Conservation (phyloP, 2,888 invertebrate species). For the Parnassius glacialis region DNA sequence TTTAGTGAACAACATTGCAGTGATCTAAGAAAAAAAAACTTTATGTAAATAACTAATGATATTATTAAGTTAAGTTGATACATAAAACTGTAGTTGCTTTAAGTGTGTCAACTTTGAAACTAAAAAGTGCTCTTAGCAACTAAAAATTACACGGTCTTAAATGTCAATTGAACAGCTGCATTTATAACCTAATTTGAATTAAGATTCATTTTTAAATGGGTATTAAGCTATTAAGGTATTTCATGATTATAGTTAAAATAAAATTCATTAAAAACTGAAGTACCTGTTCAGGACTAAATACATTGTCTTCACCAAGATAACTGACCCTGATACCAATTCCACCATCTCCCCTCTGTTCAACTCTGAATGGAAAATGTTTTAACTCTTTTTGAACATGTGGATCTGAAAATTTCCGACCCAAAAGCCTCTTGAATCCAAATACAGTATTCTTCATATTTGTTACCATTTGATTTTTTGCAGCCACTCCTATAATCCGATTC, state of each 20-base stretch:
- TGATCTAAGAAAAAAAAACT: constrained; percentile 77
- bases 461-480: constrained; percentile 97
- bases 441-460: constrained; percentile 99
- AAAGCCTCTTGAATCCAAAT: constrained; percentile 93
- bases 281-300: constrained; percentile 94
- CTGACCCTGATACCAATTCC: constrained; percentile 93
- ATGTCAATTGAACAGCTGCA: constrained; percentile 12
- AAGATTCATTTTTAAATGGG: background rate
- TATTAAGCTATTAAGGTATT: too few relatives aligned
- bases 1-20: constrained; percentile 98
- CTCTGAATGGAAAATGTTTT: constrained; percentile 88
- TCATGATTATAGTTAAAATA: too few relatives aligned
- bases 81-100: background rate
- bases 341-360: constrained; percentile 88
- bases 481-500: constrained; percentile 95
- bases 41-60: background rate
- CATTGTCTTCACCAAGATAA: constrained; percentile 92
- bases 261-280: constrained; percentile 6
- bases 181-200: constrained; percentile 14
- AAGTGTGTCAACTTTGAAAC: constrained; percentile 1
- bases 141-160: constrained; percentile 18
- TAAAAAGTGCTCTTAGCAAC: constrained; percentile 20
- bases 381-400: constrained; percentile 93
- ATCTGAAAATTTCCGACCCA: constrained; percentile 95
- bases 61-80: background rate